These are phyloP conservation scores for Ceriagrion tenellum DNA, from an alignment of 2,888 invertebrate species.

Conservation along the genomic window DNA sequence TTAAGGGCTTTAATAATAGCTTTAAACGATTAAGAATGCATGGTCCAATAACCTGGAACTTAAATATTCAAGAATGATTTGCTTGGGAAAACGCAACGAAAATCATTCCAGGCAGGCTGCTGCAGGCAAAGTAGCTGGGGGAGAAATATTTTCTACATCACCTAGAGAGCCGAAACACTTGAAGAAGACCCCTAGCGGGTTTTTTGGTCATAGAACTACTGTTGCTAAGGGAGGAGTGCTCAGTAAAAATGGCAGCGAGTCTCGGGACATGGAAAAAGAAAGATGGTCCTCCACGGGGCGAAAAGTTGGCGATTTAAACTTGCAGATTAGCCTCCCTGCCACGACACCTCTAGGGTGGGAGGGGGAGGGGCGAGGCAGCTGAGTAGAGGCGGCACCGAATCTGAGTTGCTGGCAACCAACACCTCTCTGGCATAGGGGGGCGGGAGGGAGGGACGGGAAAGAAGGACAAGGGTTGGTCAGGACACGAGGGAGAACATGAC, in stretches of 20 bases:
- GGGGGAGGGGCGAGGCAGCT: too few species aligned
- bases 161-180: too few species aligned
- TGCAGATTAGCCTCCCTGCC: not conserved
- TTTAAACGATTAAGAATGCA: too few species aligned
- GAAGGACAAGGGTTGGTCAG: not conserved
- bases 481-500: not conserved
- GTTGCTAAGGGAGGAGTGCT: not conserved
- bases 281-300: not conserved
- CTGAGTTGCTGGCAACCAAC: not conserved
- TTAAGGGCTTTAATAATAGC: too few species aligned
- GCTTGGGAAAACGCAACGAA: too few species aligned
- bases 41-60: too few species aligned
- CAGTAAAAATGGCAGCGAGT: not conserved
- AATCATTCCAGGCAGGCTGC: too few species aligned
- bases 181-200: too few species aligned
- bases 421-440: not conserved
- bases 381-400: not conserved
- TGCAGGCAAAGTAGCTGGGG: too few species aligned
- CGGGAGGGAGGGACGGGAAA: not conserved
- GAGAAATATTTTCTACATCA: too few species aligned
- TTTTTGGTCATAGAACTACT: too few species aligned
- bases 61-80: too few species aligned
- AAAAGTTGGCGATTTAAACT: not conserved
- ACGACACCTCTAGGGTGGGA: not conserved
- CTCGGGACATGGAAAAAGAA: not conserved